A percentile compares a stretch with the other conserved stretches of the same genome.
These are phyloP conservation scores for Sebastes trivittatus DNA, from an alignment of 2,797 vertebrate genomes.

Conservation along the genomic window DNA sequence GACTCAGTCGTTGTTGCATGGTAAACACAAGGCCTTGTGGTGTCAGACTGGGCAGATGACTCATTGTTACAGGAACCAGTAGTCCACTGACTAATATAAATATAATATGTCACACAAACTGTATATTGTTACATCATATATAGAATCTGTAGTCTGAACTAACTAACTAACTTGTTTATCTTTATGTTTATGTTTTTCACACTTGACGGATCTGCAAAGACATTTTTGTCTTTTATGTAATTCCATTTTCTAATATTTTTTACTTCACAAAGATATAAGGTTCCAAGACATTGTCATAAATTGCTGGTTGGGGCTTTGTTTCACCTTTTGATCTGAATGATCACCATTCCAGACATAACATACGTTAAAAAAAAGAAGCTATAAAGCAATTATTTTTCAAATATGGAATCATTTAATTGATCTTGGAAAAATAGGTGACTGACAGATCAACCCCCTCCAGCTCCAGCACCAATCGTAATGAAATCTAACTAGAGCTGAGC, in stretches of 20 bases:
- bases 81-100: not conserved
- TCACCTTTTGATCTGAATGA: not conserved
- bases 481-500: not conserved
- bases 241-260: not conserved
- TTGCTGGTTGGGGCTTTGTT: not conserved
- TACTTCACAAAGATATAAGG: not conserved
- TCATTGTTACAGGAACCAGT: constrained; percentile 12
- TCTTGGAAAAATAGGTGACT: not conserved
- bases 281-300: not conserved
- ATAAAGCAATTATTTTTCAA: not conserved
- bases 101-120: not conserved
- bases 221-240: not conserved
- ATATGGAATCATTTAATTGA: not conserved
- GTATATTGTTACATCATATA: not conserved
- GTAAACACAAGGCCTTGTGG: not conserved
- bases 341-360: not conserved
- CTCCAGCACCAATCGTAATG: not conserved
- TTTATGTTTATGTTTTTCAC: not conserved
- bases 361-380: not conserved
- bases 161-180: no score
- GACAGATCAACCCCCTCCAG: not conserved
- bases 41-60: not conserved
- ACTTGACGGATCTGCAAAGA: not conserved
- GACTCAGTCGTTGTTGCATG: not conserved
- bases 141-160: not conserved